Percentiles rank a stretch among this genome's conserved stretches.
These are phyloP conservation scores for Saccostrea cuccullata DNA, from an alignment of 1,140 invertebrate species.

Conservation along the genomic window DNA sequence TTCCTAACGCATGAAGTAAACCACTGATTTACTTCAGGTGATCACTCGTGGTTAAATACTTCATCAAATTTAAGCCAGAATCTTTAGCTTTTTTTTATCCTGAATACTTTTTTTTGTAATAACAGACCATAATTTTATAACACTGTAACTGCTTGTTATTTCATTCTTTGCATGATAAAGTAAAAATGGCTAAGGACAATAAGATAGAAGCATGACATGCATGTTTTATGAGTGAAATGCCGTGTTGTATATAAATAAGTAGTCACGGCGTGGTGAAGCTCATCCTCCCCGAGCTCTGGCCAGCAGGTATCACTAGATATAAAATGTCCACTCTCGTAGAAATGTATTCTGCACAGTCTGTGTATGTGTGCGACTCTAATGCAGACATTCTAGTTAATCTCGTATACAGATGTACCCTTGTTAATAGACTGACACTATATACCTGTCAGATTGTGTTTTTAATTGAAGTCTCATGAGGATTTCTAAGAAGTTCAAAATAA, in stretches of 20 bases:
- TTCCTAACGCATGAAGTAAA: not conserved
- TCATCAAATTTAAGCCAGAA: not conserved
- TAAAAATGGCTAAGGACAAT: not conserved
- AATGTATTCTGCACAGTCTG: not conserved
- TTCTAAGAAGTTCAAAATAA: no score
- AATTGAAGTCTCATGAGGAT: no score
- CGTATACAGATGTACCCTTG: not conserved
- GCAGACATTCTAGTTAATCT: not conserved
- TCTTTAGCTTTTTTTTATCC: not conserved
- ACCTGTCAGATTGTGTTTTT: no score
- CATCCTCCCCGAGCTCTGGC: constrained; percentile 47
- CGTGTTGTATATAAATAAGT: not conserved
- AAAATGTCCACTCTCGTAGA: not conserved
- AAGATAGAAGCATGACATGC: not conserved
- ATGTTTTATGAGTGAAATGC: not conserved
- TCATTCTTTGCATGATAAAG: not conserved
- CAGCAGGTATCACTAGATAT: constrained; percentile 47
- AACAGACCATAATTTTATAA: not conserved
- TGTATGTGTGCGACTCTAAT: not conserved
- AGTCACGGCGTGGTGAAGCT: constrained; percentile 49
- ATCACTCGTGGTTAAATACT: not conserved
- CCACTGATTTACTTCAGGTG: not conserved
- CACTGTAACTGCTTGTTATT: not conserved
- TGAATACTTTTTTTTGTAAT: not conserved
- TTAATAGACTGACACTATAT: not conserved